Percentiles rank a stretch among this genome's conserved stretches.
Evolutionary conservation across 2,797 vertebrate genomes (phyloP).

Genomic region (Pipistrellus kuhlii): DNA sequence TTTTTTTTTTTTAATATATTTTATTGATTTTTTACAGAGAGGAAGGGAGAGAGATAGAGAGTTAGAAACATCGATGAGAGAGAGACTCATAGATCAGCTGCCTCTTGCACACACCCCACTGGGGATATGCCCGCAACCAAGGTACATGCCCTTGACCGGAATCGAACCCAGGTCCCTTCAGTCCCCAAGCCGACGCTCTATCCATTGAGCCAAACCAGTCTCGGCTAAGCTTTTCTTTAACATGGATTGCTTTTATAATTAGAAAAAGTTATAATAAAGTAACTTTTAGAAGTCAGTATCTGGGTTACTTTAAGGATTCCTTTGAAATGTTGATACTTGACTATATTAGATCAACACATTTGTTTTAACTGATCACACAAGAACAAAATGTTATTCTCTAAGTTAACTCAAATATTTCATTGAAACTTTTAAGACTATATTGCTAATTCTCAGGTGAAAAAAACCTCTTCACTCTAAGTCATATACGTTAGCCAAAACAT

Average conservation of each 20-base stretch:
- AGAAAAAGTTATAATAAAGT: constrained; percentile 22
- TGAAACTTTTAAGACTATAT: constrained; percentile 35
- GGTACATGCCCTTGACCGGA: too few species aligned
- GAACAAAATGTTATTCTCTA: constrained; percentile 12
- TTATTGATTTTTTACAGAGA: too few species aligned
- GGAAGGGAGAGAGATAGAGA: too few species aligned
- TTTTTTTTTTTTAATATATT: too few species aligned
- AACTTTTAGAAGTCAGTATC: constrained; percentile 26
- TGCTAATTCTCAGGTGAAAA: background rate
- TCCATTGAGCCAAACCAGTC: too few species aligned
- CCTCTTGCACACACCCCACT: too few species aligned
- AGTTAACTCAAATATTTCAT: constrained; percentile 1
- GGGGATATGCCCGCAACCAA: too few species aligned
- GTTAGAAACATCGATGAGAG: too few species aligned
- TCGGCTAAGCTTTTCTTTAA: constrained; percentile 40
- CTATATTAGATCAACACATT: constrained; percentile 11
- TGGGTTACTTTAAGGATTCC: background rate
- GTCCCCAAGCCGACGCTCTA: too few species aligned
- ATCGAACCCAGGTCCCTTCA: too few species aligned
- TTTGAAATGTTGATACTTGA: constrained; percentile 22
- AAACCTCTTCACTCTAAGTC: constrained; percentile 3
- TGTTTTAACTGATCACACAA: background rate
- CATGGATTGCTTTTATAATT: background rate
- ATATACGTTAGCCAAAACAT: background rate
- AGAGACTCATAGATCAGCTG: too few species aligned